These are phyloP conservation scores for Genyomyrus donnyi DNA, from an alignment of 2,113 vertebrate genomes.

Conservation along the genomic window DNA sequence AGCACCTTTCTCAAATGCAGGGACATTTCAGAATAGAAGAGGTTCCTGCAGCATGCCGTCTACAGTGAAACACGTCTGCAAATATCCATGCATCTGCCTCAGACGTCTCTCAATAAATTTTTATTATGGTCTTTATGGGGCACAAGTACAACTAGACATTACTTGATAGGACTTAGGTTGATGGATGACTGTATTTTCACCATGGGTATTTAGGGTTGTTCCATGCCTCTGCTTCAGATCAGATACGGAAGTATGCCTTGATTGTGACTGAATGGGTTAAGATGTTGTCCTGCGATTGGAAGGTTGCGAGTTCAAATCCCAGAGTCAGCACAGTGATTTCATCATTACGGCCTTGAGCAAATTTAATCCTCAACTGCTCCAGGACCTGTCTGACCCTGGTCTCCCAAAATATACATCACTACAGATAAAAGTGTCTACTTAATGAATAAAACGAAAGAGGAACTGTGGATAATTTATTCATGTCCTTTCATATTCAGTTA, in stretches of 20 bases:
- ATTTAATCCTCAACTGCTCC: not conserved
- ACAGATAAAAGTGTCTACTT: not conserved
- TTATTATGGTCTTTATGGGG: not conserved
- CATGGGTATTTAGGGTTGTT: not conserved
- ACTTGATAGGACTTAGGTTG: not conserved
- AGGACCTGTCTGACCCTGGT: not conserved
- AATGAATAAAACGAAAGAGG: not conserved
- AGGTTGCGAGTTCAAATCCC: not conserved
- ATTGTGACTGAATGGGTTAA: not conserved
- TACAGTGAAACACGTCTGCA: too few species aligned
- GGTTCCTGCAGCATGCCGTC: not conserved
- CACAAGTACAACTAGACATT: not conserved
- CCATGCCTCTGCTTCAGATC: not conserved
- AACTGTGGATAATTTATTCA: not conserved
- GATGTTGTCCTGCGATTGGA: not conserved
- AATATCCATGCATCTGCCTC: not conserved
- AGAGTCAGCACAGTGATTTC: not conserved
- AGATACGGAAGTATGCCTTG: not conserved
- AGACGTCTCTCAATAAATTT: not conserved
- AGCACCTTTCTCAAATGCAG: not conserved
- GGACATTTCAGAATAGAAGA: too few species aligned
- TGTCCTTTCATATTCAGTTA: not conserved
- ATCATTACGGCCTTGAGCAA: not conserved
- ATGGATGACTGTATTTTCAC: not conserved
- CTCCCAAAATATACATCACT: not conserved